A percentile compares a stretch with the other conserved stretches of the same genome.
Evolutionary conservation across 2,113 vertebrate genomes (phyloP).

Genomic region (Scortum barcoo): DNA sequence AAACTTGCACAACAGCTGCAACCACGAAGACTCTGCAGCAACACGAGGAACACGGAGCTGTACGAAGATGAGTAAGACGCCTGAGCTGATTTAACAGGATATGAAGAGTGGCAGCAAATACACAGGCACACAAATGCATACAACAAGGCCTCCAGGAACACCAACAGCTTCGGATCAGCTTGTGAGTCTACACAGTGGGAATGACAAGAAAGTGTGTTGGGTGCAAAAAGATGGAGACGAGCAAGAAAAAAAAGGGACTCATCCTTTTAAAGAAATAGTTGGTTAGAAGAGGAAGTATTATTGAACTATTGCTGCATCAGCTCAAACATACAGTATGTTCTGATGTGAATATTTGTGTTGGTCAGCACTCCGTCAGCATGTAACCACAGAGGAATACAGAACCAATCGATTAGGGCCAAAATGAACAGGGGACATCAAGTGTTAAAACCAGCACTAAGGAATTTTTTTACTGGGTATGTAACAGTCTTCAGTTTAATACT

Average conservation of each 20-base stretch:
- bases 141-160: slow-evolving; percentile 3
- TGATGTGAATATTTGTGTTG: neutral
- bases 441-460: too few relatives aligned
- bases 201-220: too few relatives aligned
- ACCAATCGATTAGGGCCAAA: neutral
- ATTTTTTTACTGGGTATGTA: too few relatives aligned
- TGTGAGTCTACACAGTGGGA: neutral
- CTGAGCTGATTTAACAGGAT: slow-evolving; percentile 9
- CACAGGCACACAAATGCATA: slow-evolving; percentile 3
- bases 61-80: neutral
- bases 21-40: neutral
- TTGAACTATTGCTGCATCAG: neutral
- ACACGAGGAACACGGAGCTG: neutral
- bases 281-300: neutral
- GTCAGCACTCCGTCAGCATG: slow-evolving; percentile 23
- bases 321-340: neutral
- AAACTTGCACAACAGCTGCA: slow-evolving; percentile 28
- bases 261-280: neutral
- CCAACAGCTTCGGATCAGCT: neutral
- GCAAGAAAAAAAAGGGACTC: neutral
- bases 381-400: neutral
- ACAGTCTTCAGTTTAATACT: too few relatives aligned
- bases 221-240: neutral
- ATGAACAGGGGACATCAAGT: neutral
- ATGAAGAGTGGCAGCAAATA: neutral